Percentiles rank a stretch among this genome's conserved stretches.
Conservation (phyloP, 2,888 invertebrate species). For the Oscheius sp. region DNA sequence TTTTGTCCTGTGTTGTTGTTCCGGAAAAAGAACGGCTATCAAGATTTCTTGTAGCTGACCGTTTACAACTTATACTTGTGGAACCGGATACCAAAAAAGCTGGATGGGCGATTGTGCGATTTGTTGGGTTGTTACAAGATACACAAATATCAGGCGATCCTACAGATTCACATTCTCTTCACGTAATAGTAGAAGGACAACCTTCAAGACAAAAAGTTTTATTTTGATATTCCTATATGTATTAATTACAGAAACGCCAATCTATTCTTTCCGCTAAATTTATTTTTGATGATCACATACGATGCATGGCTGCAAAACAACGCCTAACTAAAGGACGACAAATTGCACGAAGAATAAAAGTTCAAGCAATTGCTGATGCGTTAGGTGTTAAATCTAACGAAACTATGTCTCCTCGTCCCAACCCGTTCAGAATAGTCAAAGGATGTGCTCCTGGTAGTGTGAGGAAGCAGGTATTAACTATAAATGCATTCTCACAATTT, state of each 20-base stretch:
- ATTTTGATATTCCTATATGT: background rate
- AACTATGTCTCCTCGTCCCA: conserved; percentile 40
- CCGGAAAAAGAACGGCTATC: conserved; percentile 78
- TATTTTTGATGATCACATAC: conserved; percentile 96
- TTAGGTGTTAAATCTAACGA: conserved; percentile 76
- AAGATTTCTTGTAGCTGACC: conserved; percentile 94
- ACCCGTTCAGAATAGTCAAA: conserved; percentile 56
- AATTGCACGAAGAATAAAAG: conserved; percentile 93
- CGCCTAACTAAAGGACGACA: conserved; percentile 81
- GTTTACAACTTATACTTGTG: conserved; percentile 91
- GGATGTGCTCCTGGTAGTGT: conserved; percentile 61
- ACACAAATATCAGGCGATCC: conserved; percentile 94
- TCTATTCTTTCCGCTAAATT: conserved; percentile 89
- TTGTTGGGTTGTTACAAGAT: conserved; percentile 91
- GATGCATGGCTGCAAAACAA: conserved; percentile 98
- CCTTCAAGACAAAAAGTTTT: conserved; percentile 38
- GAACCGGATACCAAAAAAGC: conserved; percentile 92
- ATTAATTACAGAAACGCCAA: conserved; percentile 71
- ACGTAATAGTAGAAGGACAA: conserved; percentile 75
- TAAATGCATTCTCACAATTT: background rate
- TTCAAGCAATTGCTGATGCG: conserved; percentile 91
- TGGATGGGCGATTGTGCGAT: conserved; percentile 96
- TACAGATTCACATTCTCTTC: conserved; percentile 92
- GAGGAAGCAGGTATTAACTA: conserved; percentile 44
- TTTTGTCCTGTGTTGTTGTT: conserved; percentile 90